phyloP scores from a whole-genome alignment of 37 sponge, comb jelly and placozoan species.

The Mnemiopsis leidyi region DNA sequence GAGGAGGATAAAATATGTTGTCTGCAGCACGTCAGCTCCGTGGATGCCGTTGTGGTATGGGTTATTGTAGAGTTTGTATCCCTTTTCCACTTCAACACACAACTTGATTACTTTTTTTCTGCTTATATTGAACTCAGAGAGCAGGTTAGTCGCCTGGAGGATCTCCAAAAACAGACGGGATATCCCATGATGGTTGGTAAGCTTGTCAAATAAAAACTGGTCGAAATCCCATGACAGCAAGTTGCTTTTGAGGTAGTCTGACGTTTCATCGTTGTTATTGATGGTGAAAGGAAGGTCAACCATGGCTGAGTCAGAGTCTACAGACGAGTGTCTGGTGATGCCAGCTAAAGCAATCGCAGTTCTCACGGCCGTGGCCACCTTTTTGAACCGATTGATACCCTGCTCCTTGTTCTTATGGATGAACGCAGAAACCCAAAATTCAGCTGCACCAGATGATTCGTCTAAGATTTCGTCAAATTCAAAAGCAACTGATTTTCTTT shows the following conservation, averaged over 20 bases:
- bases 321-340: neutral
- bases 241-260: neutral
- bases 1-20: constrained; percentile 72
- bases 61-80: constrained; percentile 76
- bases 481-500: neutral
- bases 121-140: constrained; percentile 71
- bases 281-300: neutral
- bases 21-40: constrained; percentile 87
- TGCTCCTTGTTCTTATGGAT: neutral
- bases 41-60: constrained; percentile 91
- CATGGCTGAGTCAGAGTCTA: neutral
- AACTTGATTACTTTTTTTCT: neutral
- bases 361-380: constrained; percentile 4
- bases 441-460: neutral
- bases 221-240: constrained; percentile 76
- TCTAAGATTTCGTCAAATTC: neutral
- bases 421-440: constrained; percentile 10
- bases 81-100: constrained; percentile 69
- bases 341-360: neutral
- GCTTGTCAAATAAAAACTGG: constrained; percentile 68
- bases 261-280: neutral
- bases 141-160: constrained; percentile 71
- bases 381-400: neutral
- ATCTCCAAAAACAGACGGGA: constrained; percentile 70
- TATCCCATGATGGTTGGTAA: constrained; percentile 68